Percentiles rank a stretch among this genome's conserved stretches.
Conservation (phyloP, 2,888 invertebrate genomes). For the Philonicus albiceps region DNA sequence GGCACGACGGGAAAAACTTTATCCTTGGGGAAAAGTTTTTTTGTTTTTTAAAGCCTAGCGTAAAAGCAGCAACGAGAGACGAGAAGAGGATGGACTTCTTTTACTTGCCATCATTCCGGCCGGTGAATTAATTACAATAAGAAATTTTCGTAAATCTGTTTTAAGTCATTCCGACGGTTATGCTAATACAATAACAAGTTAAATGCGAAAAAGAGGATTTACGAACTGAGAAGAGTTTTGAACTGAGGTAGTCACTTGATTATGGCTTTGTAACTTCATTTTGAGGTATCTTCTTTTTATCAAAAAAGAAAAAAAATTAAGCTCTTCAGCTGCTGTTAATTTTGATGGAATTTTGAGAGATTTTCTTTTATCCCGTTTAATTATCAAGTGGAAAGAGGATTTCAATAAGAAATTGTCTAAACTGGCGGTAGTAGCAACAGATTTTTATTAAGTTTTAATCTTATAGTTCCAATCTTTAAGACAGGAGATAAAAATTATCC, state of each 20-base stretch:
- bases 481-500: too few species aligned
- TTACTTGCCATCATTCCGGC: slow-evolving; percentile 1
- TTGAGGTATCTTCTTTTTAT: background rate
- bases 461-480: too few species aligned
- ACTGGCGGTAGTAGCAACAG: background rate
- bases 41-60: background rate
- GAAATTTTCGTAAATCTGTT: slow-evolving; percentile 8
- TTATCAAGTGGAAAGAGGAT: background rate
- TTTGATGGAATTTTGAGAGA: background rate
- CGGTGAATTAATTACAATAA: slow-evolving; percentile 22
- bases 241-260: background rate
- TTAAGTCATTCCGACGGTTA: background rate
- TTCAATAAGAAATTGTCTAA: background rate
- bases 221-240: background rate
- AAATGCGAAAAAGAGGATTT: background rate
- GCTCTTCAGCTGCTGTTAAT: background rate
- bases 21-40: background rate
- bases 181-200: background rate
- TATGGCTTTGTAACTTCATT: background rate
- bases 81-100: background rate
- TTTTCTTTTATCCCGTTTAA: background rate
- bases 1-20: background rate
- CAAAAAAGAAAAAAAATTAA: background rate
- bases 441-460: too few species aligned
- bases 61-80: background rate